Evolutionary conservation across 2,113 vertebrate species (phyloP), one percentile per base, ranked within the genome.

Genomic region (Carassius auratus): DNA sequence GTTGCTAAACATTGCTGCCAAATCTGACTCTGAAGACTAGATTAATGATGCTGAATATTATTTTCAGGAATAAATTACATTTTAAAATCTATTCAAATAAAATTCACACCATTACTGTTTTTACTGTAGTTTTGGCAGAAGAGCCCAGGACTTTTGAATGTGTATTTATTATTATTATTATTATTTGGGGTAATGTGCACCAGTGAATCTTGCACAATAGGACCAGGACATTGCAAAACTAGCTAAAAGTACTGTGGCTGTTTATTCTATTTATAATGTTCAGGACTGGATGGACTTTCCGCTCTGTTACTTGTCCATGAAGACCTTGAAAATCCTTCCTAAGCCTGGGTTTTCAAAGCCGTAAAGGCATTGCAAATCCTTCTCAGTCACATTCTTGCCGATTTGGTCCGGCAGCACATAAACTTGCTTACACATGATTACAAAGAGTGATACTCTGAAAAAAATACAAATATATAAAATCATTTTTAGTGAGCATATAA

Each of bases 241-340:
- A n/a, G 69, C 69, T 45, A n/a, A n/a, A 73, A 38, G 76, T 59
- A 19, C 52, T 21, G 33, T 21, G 10, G 30, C 17, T 79, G 76
- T 45, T 61, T 45, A 42, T 62, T 79, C 55, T 42, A 36, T 62
- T 62, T 36, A 50, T 33, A 15, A 8, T 13, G 3, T 79, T 79
- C 23, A 23, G 12, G 52, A 33, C 76, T 36, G 52, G 26, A 19
- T 59, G 76, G 52, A 59, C 76, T 10, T 76, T 78, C 52, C 1
- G 52, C 76, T 59, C 52, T 38, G 68, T 69, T 55, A 9, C 68
- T 73, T 3, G 50, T 73, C 50, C 81, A 36, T 42, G 30, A 69
- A 73, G 48, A 83, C 81, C 81, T 61, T 48, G 19, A 83, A 73
- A 83, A 59, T 74, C 81, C 68, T 26, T 61, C 36, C 50, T 26